These are phyloP conservation scores for Pachyramphus minor DNA, from an alignment of 2,113 vertebrate genomes.

Conservation along the genomic window DNA sequence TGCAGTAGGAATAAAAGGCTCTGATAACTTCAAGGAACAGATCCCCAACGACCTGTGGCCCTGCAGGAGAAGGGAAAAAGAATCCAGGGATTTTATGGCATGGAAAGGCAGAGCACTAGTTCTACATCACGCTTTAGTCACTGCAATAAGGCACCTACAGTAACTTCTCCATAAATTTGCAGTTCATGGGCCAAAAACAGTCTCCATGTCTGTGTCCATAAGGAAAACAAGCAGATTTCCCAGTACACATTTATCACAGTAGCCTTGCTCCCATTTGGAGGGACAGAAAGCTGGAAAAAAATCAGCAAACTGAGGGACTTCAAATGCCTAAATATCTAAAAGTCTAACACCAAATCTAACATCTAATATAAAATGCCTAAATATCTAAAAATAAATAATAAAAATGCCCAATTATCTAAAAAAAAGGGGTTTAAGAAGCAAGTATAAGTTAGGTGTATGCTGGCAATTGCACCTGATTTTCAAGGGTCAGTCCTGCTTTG, in stretches of 20 bases:
- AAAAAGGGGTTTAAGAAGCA: not conserved
- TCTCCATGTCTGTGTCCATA: not conserved
- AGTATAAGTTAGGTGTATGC: not conserved
- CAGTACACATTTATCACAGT: not conserved
- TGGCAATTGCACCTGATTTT: not conserved
- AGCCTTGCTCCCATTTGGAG: not conserved
- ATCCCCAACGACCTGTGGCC: constrained; percentile 83
- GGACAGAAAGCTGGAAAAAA: not conserved
- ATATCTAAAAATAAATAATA: no score
- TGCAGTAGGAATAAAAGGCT: constrained; percentile 90
- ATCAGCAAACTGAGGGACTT: not conserved
- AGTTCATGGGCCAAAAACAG: not conserved
- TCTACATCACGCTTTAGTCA: not conserved
- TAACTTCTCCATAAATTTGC: not conserved
- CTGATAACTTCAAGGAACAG: constrained; percentile 91
- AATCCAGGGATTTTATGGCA: not conserved
- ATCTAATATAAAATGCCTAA: no score
- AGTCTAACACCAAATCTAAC: no score
- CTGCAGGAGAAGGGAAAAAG: constrained; percentile 64
- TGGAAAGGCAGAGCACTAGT: no score
- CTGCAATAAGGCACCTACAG: not conserved
- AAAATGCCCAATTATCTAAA: not conserved
- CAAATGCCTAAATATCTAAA: not conserved
- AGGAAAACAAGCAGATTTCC: not conserved
- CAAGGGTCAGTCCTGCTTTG: not conserved